phyloP scores from a whole-genome alignment of 1,140 invertebrate species.

The Formica selysi region DNA sequence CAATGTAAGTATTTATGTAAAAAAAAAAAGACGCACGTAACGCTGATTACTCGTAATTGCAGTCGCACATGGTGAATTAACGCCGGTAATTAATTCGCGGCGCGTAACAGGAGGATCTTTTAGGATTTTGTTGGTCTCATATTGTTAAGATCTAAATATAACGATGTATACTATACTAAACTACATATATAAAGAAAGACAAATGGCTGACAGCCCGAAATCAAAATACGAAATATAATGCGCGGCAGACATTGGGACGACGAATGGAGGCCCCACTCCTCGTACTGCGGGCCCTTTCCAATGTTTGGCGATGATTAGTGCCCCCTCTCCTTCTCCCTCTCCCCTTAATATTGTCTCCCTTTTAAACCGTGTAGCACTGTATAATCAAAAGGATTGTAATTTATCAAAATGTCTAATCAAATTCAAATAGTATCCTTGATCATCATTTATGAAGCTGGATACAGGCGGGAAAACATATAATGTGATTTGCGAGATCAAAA shows the following conservation, averaged over 20 bases:
- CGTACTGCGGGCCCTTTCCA: slow-evolving; percentile 66
- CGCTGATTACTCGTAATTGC: not conserved
- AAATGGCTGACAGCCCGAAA: slow-evolving; percentile 79
- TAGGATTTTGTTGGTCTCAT: slow-evolving; percentile 30
- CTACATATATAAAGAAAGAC: slow-evolving; percentile 49
- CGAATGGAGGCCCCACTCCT: slow-evolving; percentile 25
- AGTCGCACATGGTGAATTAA: slow-evolving; percentile 18
- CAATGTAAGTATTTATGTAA: slow-evolving; percentile 60
- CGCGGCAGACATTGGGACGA: slow-evolving; percentile 69
- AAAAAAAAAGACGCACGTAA: slow-evolving; percentile 1
- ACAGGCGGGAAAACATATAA: slow-evolving; percentile 47
- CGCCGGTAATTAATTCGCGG: slow-evolving; percentile 5
- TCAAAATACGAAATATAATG: slow-evolving; percentile 77
- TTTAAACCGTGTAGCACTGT: slow-evolving; percentile 24
- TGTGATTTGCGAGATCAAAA: slow-evolving; percentile 35
- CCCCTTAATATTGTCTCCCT: slow-evolving; percentile 13
- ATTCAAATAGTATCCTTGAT: slow-evolving; percentile 30
- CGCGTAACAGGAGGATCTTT: slow-evolving; percentile 29
- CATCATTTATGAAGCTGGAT: slow-evolving; percentile 64
- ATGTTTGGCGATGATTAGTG: slow-evolving; percentile 73
- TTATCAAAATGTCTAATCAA: slow-evolving; percentile 55
- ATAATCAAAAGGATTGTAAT: slow-evolving; percentile 47
- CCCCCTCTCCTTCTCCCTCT: not conserved
- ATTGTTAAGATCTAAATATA: slow-evolving; percentile 62
- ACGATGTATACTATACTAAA: slow-evolving; percentile 59